Percentiles rank a stretch among this genome's conserved stretches.
These are phyloP conservation scores for Conomelus anceps DNA, from an alignment of 2,888 invertebrate genomes.

Conservation along the genomic window DNA sequence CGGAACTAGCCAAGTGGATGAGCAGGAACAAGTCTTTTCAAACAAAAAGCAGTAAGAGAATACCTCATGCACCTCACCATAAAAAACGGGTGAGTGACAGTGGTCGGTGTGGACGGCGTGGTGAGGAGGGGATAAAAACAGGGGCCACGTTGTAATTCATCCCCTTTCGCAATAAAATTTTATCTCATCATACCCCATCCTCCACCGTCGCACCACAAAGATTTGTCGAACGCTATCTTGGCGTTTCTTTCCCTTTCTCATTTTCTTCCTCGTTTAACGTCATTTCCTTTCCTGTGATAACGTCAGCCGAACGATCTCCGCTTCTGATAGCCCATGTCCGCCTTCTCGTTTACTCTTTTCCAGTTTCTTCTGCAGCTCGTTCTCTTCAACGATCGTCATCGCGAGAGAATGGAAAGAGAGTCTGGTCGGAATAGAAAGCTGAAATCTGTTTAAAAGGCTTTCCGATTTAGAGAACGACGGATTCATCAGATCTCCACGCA, in stretches of 20 bases:
- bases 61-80: background rate
- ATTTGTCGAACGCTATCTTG: background rate
- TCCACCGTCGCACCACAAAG: background rate
- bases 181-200: background rate
- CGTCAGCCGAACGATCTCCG: background rate
- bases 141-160: background rate
- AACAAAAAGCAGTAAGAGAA: background rate
- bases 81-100: background rate
- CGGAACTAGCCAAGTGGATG: background rate
- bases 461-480: background rate
- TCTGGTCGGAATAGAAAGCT: background rate
- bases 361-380: background rate
- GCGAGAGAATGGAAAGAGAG: background rate
- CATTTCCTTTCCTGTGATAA: background rate
- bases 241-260: background rate
- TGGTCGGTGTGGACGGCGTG: background rate
- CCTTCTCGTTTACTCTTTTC: background rate
- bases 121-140: background rate
- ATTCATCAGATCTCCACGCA: background rate
- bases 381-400: background rate
- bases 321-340: background rate
- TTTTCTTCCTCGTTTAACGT: background rate
- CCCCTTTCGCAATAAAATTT: background rate
- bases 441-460: background rate
- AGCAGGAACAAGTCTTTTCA: background rate